Conservation (phyloP, 2,888 invertebrate species). For the Leptinotarsa peninsularis region DNA sequence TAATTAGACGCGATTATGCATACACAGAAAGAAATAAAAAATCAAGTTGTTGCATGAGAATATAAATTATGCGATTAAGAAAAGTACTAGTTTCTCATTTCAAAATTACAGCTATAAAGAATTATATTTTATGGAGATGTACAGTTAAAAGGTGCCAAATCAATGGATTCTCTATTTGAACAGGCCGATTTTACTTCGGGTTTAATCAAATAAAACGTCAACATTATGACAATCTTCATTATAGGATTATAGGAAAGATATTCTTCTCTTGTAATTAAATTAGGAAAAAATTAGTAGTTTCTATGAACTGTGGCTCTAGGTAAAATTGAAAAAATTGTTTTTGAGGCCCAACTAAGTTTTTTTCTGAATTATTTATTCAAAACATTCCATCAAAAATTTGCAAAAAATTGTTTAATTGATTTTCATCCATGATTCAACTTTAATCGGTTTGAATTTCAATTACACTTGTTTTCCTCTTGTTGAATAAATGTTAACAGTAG, state of each 20-base stretch:
- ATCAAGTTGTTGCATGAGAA: conserved; percentile 14
- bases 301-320: not conserved
- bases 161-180: not conserved
- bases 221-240: conserved; percentile 3
- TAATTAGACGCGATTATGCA: conserved; percentile 27
- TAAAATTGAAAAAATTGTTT: too few relatives aligned
- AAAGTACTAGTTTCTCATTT: conserved; percentile 19
- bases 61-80: conserved; percentile 28
- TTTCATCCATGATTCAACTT: not conserved
- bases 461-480: conserved; percentile 21
- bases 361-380: not conserved
- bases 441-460: not conserved
- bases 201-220: conserved; percentile 1
- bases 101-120: conserved; percentile 23
- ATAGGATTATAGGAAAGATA: not conserved
- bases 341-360: too few relatives aligned
- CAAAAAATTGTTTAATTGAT: not conserved
- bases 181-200: not conserved
- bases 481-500: conserved; percentile 22
- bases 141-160: conserved; percentile 8
- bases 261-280: not conserved
- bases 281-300: not conserved
- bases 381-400: not conserved
- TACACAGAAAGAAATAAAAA: conserved; percentile 15
- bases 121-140: conserved; percentile 3